Evolutionary conservation across 2,113 vertebrate species (phyloP).

Genomic region (Coreoperca whiteheadi): DNA sequence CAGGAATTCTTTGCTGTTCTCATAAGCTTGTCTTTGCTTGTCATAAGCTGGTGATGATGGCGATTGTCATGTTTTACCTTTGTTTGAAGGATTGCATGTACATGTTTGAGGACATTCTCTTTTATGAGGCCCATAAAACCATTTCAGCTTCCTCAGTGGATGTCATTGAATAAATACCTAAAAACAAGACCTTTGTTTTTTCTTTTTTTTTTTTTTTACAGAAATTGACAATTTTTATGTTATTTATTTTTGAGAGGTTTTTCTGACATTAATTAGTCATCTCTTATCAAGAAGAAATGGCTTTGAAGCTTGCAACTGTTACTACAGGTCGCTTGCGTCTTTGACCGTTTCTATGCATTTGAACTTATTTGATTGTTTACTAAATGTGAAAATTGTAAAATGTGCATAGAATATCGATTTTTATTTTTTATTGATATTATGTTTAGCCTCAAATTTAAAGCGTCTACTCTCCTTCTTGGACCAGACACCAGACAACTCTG

Average conservation of each 20-base stretch:
- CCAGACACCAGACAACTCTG: slow-evolving; percentile 10
- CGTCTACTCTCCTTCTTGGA: neutral
- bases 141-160: neutral
- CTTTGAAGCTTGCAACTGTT: neutral
- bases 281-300: neutral
- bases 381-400: neutral
- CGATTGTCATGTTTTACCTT: neutral
- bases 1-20: neutral
- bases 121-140: neutral
- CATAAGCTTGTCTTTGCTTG: too few relatives aligned
- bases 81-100: neutral
- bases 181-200: neutral
- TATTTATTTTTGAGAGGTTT: neutral
- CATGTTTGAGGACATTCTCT: neutral
- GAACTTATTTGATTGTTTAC: neutral
- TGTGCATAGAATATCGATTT: neutral
- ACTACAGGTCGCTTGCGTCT: neutral
- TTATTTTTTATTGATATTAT: neutral
- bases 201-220: neutral
- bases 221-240: too few relatives aligned
- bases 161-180: neutral
- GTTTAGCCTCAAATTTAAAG: neutral
- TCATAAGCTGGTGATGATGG: neutral
- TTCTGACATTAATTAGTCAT: neutral
- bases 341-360: neutral